A percentile compares a stretch with the other conserved stretches of the same genome.
These are phyloP conservation scores for Eupithecia abbreviata DNA, from an alignment of 2,888 invertebrate genomes.

Conservation along the genomic window DNA sequence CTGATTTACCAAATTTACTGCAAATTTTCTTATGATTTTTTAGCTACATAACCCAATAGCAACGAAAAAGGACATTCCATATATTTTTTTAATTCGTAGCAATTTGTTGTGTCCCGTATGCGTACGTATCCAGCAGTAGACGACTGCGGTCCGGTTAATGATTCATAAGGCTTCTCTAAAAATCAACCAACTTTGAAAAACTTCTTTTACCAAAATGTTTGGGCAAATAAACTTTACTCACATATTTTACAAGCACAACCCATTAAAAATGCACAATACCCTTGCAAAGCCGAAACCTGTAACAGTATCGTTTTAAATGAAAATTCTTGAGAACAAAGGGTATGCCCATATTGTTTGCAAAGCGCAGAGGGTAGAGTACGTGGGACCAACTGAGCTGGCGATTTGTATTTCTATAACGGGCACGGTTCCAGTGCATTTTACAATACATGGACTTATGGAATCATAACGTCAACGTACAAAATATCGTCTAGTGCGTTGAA, in stretches of 20 bases:
- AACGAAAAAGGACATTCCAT: not conserved
- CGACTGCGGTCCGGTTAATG: not conserved
- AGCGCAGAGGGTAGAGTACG: slow-evolving; percentile 15
- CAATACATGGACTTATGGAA: not conserved
- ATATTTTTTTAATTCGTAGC: not conserved
- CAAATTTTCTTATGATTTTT: not conserved
- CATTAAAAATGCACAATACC: not conserved
- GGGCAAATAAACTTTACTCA: not conserved
- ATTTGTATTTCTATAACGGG: slow-evolving; percentile 16
- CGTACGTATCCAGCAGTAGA: not conserved
- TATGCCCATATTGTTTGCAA: slow-evolving; percentile 14
- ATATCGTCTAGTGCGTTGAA: too few relatives aligned
- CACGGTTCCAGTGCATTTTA: not conserved
- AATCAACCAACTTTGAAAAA: not conserved
- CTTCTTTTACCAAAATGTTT: not conserved
- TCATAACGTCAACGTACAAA: too few relatives aligned
- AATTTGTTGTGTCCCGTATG: not conserved
- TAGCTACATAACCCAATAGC: too few relatives aligned
- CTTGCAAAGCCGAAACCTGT: slow-evolving; percentile 6
- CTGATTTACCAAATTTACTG: not conserved
- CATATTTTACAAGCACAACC: not conserved
- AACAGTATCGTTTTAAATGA: slow-evolving; percentile 20
- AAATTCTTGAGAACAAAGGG: slow-evolving; percentile 24
- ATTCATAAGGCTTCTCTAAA: not conserved
- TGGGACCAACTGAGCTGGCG: slow-evolving; percentile 12